Conservation (phyloP, 2,888 invertebrate species). For the Eupithecia abbreviata region DNA sequence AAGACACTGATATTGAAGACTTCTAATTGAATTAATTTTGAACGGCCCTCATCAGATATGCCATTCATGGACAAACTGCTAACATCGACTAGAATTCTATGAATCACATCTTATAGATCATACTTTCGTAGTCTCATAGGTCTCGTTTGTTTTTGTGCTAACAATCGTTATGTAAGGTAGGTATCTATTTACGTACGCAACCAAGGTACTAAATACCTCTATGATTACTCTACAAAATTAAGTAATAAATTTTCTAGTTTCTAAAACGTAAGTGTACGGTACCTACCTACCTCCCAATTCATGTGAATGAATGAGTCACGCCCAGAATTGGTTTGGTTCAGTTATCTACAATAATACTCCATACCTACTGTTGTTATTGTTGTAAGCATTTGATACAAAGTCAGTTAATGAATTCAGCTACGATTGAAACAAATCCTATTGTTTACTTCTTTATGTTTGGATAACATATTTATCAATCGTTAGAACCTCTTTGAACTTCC, state of each 20-base stretch:
- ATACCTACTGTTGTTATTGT: neutral
- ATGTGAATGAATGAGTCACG: constrained; percentile 80
- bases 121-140: constrained; percentile 1
- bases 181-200: neutral
- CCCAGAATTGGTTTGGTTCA: constrained; percentile 70
- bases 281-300: constrained; percentile 44
- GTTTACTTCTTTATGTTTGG: neutral
- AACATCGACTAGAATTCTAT: neutral
- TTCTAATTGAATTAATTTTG: neutral
- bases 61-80: neutral
- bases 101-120: neutral
- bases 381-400: neutral
- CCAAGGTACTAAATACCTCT: neutral
- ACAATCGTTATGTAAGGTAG: neutral
- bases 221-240: constrained; percentile 41
- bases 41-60: neutral
- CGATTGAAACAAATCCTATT: neutral
- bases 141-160: neutral
- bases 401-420: neutral
- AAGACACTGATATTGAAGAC: neutral
- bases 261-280: constrained; percentile 61
- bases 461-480: neutral
- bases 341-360: constrained; percentile 17
- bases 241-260: constrained; percentile 66
- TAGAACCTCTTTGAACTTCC: constrained; percentile 5